A percentile compares a stretch with the other conserved stretches of the same genome.
phyloP scores from a whole-genome alignment of 2,888 invertebrate genomes.

The Odontocerum albicorne region DNA sequence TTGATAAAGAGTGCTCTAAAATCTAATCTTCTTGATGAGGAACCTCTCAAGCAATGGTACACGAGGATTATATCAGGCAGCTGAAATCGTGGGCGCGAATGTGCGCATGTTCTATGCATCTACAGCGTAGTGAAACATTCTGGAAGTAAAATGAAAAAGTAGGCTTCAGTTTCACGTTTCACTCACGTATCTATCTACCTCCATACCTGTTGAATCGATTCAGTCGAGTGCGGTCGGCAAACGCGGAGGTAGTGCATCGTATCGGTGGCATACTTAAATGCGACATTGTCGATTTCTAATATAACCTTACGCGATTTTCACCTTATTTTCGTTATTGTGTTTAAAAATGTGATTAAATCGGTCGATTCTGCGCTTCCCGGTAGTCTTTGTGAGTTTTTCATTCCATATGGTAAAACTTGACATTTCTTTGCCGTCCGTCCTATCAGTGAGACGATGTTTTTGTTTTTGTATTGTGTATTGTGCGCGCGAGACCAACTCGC shows the following conservation, averaged over 20 bases:
- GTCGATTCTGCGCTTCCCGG: background rate
- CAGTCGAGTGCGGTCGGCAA: constrained; percentile 10
- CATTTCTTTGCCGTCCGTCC: no score
- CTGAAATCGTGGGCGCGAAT: constrained; percentile 14
- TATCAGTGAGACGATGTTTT: no score
- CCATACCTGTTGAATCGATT: constrained; percentile 20
- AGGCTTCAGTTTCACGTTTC: background rate
- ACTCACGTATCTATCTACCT: background rate
- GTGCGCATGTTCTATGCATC: constrained; percentile 5
- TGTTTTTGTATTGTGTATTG: background rate
- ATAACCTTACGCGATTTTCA: background rate
- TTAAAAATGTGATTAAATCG: background rate
- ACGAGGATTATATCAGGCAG: no score
- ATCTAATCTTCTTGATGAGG: no score
- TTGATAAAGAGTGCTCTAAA: no score
- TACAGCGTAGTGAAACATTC: constrained; percentile 2
- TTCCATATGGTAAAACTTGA: constrained; percentile 3
- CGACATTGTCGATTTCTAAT: constrained; percentile 21
- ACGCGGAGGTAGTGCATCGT: constrained; percentile 13
- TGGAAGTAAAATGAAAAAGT: background rate
- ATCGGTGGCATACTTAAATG: background rate
- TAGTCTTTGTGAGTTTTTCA: background rate
- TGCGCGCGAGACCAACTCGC: background rate
- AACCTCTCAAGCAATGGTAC: no score
- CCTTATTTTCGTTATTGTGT: background rate